Evolutionary conservation across 1,140 invertebrate species (phyloP).

Genomic region (Hypsibius dujardini): DNA sequence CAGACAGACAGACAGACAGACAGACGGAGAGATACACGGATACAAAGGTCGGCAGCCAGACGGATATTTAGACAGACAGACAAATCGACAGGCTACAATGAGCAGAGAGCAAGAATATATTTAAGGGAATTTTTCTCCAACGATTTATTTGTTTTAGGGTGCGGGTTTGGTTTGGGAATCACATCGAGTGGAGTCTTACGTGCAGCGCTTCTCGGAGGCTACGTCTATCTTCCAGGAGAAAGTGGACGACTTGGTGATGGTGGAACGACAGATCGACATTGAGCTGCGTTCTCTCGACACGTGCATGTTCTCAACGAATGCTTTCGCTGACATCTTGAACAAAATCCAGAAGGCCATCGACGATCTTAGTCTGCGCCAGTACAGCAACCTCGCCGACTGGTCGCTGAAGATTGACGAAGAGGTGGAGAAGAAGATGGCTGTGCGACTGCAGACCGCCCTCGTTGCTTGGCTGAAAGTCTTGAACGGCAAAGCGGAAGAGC

Average conservation of each 20-base stretch:
- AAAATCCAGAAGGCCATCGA: constrained; percentile 96
- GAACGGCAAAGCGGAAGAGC: not conserved
- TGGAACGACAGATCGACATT: constrained; percentile 85
- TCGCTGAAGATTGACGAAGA: constrained; percentile 79
- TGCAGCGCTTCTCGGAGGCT: constrained; percentile 79
- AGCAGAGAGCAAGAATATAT: constrained; percentile 17
- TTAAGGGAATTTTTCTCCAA: constrained; percentile 19
- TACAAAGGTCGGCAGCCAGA: too few relatives aligned
- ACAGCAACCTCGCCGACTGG: constrained; percentile 92
- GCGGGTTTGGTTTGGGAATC: constrained; percentile 91
- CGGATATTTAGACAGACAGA: too few relatives aligned
- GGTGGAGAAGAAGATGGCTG: constrained; percentile 83
- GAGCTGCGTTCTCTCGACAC: constrained; percentile 82
- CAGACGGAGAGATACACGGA: too few relatives aligned
- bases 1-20: too few relatives aligned
- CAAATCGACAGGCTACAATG: too few relatives aligned
- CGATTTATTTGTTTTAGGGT: constrained; percentile 38
- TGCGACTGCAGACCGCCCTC: too few relatives aligned
- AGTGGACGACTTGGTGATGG: constrained; percentile 76
- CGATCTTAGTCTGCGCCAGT: constrained; percentile 82
- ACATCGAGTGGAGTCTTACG: constrained; percentile 93
- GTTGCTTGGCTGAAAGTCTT: constrained; percentile 9
- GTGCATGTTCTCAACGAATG: constrained; percentile 77
- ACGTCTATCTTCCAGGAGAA: constrained; percentile 90
- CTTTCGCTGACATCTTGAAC: constrained; percentile 75